These are phyloP conservation scores for Peromyscus melanophrys DNA, from an alignment of 2,797 vertebrate species.

Conservation along the genomic window DNA sequence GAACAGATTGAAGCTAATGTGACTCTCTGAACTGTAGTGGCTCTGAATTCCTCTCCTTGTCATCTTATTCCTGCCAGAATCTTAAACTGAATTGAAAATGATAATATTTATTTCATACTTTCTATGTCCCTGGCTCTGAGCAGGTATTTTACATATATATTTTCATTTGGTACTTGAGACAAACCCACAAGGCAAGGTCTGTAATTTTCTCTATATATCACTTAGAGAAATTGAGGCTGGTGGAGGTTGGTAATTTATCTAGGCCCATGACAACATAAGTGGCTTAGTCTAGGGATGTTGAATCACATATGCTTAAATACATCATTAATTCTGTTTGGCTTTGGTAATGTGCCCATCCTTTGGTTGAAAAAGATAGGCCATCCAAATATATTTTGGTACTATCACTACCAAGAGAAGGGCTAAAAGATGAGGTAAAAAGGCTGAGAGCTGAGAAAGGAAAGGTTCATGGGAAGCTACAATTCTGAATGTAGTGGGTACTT, in stretches of 20 bases:
- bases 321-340: not conserved
- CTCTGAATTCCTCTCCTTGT: conserved; percentile 39
- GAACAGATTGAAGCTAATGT: conserved; percentile 44
- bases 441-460: not conserved
- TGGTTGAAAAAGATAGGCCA: not conserved
- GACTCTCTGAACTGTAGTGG: conserved; percentile 5
- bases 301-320: not conserved
- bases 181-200: not conserved
- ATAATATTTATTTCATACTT: conserved; percentile 35
- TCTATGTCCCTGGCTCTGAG: not conserved
- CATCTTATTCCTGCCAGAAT: not conserved
- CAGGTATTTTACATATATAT: conserved; percentile 32
- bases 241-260: not conserved
- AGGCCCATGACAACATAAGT: not conserved
- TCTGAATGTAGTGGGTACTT: not conserved
- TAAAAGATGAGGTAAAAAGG: not conserved
- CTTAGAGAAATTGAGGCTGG: not conserved
- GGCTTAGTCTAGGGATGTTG: not conserved
- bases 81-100: conserved; percentile 37
- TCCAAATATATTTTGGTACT: not conserved
- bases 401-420: not conserved
- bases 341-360: not conserved
- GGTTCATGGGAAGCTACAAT: not conserved
- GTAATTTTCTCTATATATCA: conserved; percentile 40
- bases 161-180: conserved; percentile 27